Percentiles rank a stretch among this genome's conserved stretches.
Evolutionary conservation across 1,140 invertebrate species (phyloP).

Genomic region (Pissodes strobi): DNA sequence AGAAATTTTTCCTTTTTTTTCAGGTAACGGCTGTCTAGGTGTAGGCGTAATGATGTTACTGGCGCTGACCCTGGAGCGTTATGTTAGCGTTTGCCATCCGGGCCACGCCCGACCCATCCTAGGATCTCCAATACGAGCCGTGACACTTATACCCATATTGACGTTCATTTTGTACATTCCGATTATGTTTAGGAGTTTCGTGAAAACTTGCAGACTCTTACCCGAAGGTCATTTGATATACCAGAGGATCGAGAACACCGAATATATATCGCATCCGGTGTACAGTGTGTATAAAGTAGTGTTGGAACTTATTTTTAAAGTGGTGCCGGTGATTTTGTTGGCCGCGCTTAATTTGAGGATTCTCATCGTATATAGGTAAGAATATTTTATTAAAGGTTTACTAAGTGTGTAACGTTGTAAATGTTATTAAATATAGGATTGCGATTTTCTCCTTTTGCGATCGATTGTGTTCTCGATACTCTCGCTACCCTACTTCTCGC

Average conservation of each 20-base stretch:
- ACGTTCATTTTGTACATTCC: conserved; percentile 71
- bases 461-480: too few relatives aligned
- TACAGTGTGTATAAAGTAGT: conserved; percentile 66
- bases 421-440: neutral
- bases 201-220: conserved; percentile 61
- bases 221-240: conserved; percentile 60
- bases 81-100: conserved; percentile 81
- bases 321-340: conserved; percentile 67
- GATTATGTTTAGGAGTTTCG: conserved; percentile 65
- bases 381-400: neutral
- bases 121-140: conserved; percentile 65
- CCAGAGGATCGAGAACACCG: conserved; percentile 62
- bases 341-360: conserved; percentile 72
- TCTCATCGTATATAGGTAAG: conserved; percentile 60
- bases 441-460: too few relatives aligned
- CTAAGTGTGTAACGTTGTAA: neutral
- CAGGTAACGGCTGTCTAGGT: conserved; percentile 75
- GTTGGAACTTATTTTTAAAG: conserved; percentile 68
- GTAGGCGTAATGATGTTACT: conserved; percentile 79
- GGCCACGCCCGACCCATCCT: conserved; percentile 64
- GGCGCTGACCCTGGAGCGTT: conserved; percentile 77
- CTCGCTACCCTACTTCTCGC: too few relatives aligned
- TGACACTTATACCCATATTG: conserved; percentile 64
- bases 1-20: conserved; percentile 54
- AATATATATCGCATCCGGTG: conserved; percentile 53